phyloP scores from a whole-genome alignment of 1,140 invertebrate species.

The Drosophila serrata region DNA sequence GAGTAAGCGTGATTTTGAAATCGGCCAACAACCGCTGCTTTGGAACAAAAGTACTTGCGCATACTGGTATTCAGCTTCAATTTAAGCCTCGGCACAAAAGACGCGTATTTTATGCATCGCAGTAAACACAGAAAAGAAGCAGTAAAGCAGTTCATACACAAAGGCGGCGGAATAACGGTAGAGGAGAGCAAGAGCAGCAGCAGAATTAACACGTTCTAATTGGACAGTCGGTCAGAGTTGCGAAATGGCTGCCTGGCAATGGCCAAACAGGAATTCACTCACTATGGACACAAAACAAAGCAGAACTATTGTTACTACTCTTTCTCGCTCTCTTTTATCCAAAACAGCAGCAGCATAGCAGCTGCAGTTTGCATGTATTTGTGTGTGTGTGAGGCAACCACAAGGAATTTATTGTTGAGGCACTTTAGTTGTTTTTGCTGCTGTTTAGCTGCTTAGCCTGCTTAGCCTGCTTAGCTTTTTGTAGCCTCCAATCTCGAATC shows the following conservation, averaged over 20 bases:
- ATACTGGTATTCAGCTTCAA: conserved; percentile 46
- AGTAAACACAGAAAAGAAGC: conserved; percentile 1
- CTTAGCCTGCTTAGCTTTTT: conserved; percentile 26
- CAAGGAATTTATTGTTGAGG: conserved; percentile 81
- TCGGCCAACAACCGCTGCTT: conserved; percentile 53
- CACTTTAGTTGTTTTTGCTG: conserved; percentile 57
- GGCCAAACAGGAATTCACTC: conserved; percentile 40
- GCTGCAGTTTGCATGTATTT: conserved; percentile 22
- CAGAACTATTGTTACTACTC: conserved; percentile 57
- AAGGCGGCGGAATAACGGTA: conserved; percentile 19
- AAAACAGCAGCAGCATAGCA: conserved; percentile 11
- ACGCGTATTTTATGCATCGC: conserved; percentile 49
- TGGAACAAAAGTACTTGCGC: conserved; percentile 42
- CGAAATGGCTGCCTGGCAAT: conserved; percentile 45
- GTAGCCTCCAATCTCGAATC: conserved; percentile 25
- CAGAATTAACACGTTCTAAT: conserved; percentile 66
- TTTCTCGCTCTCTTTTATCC: conserved; percentile 18
- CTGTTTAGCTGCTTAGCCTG: conserved; percentile 33
- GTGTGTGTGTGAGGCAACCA: conserved; percentile 51
- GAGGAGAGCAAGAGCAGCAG: conserved; percentile 15
- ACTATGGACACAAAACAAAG: conserved; percentile 54
- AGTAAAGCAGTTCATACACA: conserved; percentile 4
- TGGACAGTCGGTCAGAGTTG: conserved; percentile 65
- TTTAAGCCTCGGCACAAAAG: conserved; percentile 53
- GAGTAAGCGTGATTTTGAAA: conserved; percentile 45